phyloP scores from a whole-genome alignment of 2,113 vertebrate species.

The Colius striatus region DNA sequence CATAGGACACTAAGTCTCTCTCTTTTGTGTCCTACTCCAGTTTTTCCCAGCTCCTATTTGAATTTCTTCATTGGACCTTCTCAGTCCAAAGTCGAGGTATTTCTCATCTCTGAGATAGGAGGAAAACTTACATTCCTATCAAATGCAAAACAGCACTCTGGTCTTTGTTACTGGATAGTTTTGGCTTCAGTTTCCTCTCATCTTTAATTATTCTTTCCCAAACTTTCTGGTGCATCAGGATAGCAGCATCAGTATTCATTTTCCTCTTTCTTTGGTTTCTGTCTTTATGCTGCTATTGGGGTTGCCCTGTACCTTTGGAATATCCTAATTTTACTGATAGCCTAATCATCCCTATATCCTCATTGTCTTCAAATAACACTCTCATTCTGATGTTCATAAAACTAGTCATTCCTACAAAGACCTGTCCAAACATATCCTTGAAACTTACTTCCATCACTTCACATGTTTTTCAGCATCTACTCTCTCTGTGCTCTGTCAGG shows the following conservation, averaged over 20 bases:
- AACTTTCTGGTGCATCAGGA: not conserved
- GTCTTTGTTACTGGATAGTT: not conserved
- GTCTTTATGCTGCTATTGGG: not conserved
- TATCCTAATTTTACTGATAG: not conserved
- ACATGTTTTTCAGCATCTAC: not conserved
- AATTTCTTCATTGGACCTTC: not conserved
- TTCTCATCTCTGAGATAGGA: not conserved
- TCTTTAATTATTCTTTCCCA: not conserved
- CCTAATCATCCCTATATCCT: rapidly evolving
- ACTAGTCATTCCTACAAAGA: not conserved
- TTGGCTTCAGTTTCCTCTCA: not conserved
- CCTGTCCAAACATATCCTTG: not conserved
- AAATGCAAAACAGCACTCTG: not conserved
- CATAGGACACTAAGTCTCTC: not conserved
- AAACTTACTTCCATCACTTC: not conserved
- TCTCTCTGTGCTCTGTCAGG: not conserved
- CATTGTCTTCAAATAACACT: not conserved
- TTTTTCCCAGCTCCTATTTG: not conserved
- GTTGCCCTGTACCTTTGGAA: not conserved
- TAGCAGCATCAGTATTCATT: not conserved
- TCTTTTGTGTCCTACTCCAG: not conserved
- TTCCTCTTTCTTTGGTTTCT: not conserved
- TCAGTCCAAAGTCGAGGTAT: not conserved
- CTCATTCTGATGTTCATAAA: not conserved
- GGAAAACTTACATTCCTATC: not conserved